Evolutionary conservation across 37 sponge, comb jelly and placozoan species (phyloP).

Genomic region (Halisarca cf. caerulea): DNA sequence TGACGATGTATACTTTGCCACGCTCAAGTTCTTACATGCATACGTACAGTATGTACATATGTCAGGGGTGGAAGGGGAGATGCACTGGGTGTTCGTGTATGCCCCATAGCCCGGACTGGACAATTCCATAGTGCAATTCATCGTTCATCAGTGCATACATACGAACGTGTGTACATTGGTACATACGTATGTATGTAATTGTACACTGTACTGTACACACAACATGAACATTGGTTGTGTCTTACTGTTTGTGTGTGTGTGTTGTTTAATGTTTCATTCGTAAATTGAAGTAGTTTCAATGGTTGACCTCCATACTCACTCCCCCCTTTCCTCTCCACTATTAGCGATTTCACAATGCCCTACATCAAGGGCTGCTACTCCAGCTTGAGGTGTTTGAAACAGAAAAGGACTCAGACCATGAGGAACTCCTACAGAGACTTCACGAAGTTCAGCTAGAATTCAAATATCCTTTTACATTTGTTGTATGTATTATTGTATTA

Average conservation of each 20-base stretch:
- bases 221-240: background rate
- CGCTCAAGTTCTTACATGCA: too few species aligned
- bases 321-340: background rate
- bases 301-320: background rate
- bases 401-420: constrained; percentile 88
- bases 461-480: constrained; percentile 27
- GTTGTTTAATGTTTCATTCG: background rate
- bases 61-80: too few species aligned
- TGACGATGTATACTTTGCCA: too few species aligned
- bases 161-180: background rate
- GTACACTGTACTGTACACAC: background rate
- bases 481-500: background rate
- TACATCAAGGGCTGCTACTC: constrained; percentile 60
- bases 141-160: too few species aligned
- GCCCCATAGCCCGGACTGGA: too few species aligned
- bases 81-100: too few species aligned
- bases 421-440: constrained; percentile 77
- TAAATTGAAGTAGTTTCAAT: too few species aligned
- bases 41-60: too few species aligned
- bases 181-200: background rate
- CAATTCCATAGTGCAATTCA: too few species aligned
- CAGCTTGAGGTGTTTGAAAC: constrained; percentile 94
- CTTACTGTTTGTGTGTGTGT: background rate
- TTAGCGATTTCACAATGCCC: background rate
- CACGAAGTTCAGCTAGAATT: constrained; percentile 83